phyloP scores from a whole-genome alignment of 1,140 invertebrate species.

The Anagrus nilaparvatae region DNA sequence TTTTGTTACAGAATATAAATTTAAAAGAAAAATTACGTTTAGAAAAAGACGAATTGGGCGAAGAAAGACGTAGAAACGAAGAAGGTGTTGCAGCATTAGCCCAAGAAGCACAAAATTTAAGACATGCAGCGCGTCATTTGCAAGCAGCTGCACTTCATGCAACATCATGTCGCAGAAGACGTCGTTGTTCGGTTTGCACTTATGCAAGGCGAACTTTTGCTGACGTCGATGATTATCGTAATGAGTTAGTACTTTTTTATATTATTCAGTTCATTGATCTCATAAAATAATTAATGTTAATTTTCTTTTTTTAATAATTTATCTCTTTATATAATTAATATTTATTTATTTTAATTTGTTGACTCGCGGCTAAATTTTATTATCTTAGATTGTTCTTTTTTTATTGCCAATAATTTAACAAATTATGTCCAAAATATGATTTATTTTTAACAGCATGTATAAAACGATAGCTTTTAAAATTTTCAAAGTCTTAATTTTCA shows the following conservation, averaged over 20 bases:
- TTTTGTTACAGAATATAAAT: conserved; percentile 40
- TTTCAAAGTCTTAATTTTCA: not conserved
- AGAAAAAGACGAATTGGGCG: conserved; percentile 40
- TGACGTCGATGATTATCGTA: conserved; percentile 41
- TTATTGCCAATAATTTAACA: too few relatives aligned
- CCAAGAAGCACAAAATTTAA: conserved; percentile 30
- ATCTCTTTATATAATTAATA: too few relatives aligned
- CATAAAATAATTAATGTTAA: too few relatives aligned
- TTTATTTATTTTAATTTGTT: too few relatives aligned
- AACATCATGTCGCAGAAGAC: conserved; percentile 36
- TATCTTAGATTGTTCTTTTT: too few relatives aligned
- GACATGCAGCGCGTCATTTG: conserved; percentile 34
- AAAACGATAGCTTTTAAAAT: not conserved
- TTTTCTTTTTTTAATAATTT: too few relatives aligned
- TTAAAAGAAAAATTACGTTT: conserved; percentile 43
- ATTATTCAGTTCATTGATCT: too few relatives aligned
- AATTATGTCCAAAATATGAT: not conserved
- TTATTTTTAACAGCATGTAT: not conserved
- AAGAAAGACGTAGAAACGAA: conserved; percentile 32
- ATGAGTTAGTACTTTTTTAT: conserved; percentile 44
- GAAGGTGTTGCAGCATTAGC: conserved; percentile 35
- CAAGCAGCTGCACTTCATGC: conserved; percentile 35
- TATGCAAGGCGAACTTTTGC: conserved; percentile 51
- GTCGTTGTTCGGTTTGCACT: conserved; percentile 51
- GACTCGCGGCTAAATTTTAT: too few relatives aligned